These are phyloP conservation scores for Erythrolamprus reginae DNA, from an alignment of 2,113 vertebrate genomes.

Conservation along the genomic window DNA sequence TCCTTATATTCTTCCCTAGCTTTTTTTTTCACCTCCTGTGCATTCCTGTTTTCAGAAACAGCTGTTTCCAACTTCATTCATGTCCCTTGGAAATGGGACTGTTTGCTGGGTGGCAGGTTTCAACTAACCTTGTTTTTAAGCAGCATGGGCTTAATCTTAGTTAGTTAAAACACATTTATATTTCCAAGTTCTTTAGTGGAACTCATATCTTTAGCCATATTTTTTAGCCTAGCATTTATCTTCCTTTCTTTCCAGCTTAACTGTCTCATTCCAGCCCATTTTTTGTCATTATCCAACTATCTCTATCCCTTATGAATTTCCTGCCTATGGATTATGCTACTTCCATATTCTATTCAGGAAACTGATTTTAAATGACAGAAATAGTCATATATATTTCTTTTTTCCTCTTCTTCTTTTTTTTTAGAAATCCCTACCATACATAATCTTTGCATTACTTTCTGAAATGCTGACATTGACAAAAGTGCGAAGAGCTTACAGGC, in stretches of 20 bases:
- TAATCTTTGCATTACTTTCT: slow-evolving; percentile 11
- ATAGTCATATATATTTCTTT: neutral
- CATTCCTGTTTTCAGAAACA: neutral
- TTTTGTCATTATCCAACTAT: neutral
- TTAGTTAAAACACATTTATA: neutral
- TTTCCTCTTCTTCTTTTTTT: neutral
- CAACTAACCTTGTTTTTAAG: neutral
- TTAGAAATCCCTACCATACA: slow-evolving; percentile 5
- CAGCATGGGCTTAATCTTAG: neutral
- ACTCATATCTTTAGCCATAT: neutral
- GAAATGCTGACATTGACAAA: slow-evolving; percentile 18
- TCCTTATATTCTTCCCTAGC: neutral
- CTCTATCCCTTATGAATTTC: neutral
- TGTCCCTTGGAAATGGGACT: neutral
- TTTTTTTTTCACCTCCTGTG: neutral
- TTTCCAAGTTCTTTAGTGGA: neutral
- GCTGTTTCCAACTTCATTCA: neutral
- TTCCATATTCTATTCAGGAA: neutral
- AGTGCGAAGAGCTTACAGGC: slow-evolving; percentile 7
- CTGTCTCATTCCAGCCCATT: neutral
- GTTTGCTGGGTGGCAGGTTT: neutral
- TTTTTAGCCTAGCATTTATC: neutral
- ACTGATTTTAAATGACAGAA: neutral
- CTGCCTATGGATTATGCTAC: neutral
- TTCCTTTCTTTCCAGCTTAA: neutral